phyloP scores from a whole-genome alignment of 1,140 invertebrate species.

The Mactra quadrangularis region DNA sequence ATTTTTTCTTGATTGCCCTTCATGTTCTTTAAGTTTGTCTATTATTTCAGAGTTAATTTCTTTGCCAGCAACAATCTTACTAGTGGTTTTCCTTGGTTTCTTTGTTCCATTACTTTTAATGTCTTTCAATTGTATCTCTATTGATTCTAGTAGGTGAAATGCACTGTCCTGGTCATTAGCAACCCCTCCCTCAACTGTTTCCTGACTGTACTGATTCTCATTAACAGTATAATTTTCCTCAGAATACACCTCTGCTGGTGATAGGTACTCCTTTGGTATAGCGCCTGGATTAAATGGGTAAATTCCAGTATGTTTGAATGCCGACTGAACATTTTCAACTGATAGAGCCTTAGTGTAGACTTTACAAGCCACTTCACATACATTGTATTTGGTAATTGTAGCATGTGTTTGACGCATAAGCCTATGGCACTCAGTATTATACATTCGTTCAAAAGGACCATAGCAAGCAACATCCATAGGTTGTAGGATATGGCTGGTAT shows the following conservation, averaged over 20 bases:
- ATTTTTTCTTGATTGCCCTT: not conserved
- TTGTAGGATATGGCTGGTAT: constrained; percentile 43
- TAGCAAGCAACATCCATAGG: constrained; percentile 49
- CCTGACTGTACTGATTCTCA: not conserved
- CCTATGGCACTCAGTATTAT: too few relatives aligned
- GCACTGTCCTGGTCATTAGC: not conserved
- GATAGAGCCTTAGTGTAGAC: constrained; percentile 8
- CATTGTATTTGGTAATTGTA: not conserved
- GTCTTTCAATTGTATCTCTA: not conserved
- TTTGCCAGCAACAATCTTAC: constrained; percentile 8
- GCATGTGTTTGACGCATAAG: not conserved
- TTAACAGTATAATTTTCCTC: too few relatives aligned
- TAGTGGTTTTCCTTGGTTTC: constrained; percentile 17
- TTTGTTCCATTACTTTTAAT: not conserved
- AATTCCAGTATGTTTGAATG: too few relatives aligned
- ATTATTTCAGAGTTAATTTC: not conserved
- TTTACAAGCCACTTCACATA: constrained; percentile 1
- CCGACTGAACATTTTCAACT: constrained; percentile 5
- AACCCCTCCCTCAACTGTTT: not conserved
- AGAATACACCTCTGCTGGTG: too few relatives aligned
- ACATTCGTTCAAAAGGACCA: constrained; percentile 3
- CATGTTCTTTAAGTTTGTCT: not conserved
- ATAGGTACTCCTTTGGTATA: too few relatives aligned
- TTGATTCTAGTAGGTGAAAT: not conserved
- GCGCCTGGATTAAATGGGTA: too few relatives aligned